Evolutionary conservation across 2,888 invertebrate genomes (phyloP).

Genomic region (Morpho helenor): DNA sequence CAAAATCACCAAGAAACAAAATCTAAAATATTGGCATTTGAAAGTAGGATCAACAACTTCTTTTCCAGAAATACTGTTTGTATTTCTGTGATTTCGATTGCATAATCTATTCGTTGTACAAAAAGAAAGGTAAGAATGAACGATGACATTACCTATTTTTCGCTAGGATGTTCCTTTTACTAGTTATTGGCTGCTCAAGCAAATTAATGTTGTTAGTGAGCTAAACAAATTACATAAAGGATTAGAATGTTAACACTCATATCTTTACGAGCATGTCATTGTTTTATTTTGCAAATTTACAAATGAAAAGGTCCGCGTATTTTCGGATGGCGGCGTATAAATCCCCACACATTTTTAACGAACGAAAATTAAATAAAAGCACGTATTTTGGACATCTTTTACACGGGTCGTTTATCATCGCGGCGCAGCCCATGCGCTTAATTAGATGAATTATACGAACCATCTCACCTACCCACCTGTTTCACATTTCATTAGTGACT

Average conservation of each 20-base stretch:
- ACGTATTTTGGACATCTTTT: constrained; percentile 14
- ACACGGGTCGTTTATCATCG: constrained; percentile 27
- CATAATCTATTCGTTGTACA: too few relatives aligned
- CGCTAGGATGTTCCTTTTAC: too few relatives aligned
- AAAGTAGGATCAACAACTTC: too few relatives aligned
- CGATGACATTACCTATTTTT: too few relatives aligned
- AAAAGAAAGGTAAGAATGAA: too few relatives aligned
- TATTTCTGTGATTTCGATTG: too few relatives aligned
- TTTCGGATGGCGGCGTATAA: constrained; percentile 5
- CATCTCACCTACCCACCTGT: constrained; percentile 31
- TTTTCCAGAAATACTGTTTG: too few relatives aligned
- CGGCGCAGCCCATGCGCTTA: constrained; percentile 28
- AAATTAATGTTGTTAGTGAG: too few relatives aligned
- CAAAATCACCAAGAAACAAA: too few relatives aligned
- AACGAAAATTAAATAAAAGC: constrained; percentile 12
- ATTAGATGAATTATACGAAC: constrained; percentile 39
- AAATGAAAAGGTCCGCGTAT: constrained; percentile 5
- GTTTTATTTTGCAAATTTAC: not conserved
- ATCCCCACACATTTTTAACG: constrained; percentile 9
- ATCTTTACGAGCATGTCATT: not conserved
- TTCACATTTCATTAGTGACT: constrained; percentile 31
- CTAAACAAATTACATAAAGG: too few relatives aligned
- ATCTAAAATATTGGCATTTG: too few relatives aligned
- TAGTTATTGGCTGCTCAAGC: too few relatives aligned
- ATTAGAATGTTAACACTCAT: not conserved